Base-by-base conservation (phyloP, 2,888 invertebrate species). In the Conus canariensis region DNA sequence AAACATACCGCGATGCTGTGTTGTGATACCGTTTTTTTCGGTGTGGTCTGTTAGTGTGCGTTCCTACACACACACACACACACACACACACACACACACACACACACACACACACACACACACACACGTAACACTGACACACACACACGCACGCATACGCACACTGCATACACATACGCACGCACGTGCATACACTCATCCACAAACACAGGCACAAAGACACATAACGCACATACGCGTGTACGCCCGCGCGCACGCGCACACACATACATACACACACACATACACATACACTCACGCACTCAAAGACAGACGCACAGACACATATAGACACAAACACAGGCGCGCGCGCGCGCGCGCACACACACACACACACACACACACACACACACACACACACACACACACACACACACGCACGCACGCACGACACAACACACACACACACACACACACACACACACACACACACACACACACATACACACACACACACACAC, bases 401-500 rank as follows among this genome's bases (percentile, higher is more conserved):
- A 74, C 74, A 74, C 5, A n/a, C 74, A 74, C 74, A 74, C 74
- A 74, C 74, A 74, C 74, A 74, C 74, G 5, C 74, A 74, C 74
- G 5, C 74, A 30, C 30, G 2, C 30, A 30, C 30, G n/a, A 30
- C 30, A 30, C 30, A 74, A 74, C 74, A 74, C 74, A 74, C 74
- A 74, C 74, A 74, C 74, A 74, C 74, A 74, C 74, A 74, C 74
- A 74, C 74, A 74, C 74, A 74, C 74, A 74, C 74, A 74, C 74
- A 74, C 74, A 74, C 74, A 74, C 74, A 74, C 74, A 74, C 74
- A 74, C 74, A 74, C 74, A 74, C 74, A 74, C 74, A 74, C 74
- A 74, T 6, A 74, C 74, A 74, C 74, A 74, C 74, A 74, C 74
- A 74, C 74, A 74, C 74, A 74, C 74, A 74, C 74, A 74, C 74